Evolutionary conservation across 2,113 vertebrate species (phyloP).

Genomic region (Leiothrix lutea): DNA sequence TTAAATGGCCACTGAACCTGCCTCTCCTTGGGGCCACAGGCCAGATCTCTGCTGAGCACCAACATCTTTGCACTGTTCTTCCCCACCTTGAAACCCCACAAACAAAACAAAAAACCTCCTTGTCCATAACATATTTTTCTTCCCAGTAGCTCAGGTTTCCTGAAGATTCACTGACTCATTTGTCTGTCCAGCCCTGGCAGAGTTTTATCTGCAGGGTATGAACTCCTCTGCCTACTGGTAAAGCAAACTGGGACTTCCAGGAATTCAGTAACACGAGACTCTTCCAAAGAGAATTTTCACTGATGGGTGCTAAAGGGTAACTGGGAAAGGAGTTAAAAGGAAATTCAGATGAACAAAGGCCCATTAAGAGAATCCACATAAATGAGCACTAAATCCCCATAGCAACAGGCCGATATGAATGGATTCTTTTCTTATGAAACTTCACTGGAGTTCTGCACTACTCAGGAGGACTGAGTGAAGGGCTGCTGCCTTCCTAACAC

Average conservation of each 20-base stretch:
- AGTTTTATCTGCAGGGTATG: not conserved
- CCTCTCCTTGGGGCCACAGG: not conserved
- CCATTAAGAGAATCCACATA: slow-evolving; percentile 46
- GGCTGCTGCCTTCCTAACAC: not conserved
- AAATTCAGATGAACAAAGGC: slow-evolving; percentile 50
- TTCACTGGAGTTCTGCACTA: not conserved
- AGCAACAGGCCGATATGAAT: slow-evolving; percentile 17
- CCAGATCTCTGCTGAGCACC: not conserved
- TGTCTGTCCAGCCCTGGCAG: not conserved
- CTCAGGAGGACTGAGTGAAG: not conserved
- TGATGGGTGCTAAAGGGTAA: not conserved
- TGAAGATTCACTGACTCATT: not conserved
- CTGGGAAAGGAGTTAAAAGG: slow-evolving; percentile 12
- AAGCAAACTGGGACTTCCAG: slow-evolving; percentile 31
- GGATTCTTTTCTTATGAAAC: slow-evolving; percentile 37
- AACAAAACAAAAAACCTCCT: not conserved
- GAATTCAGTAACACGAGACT: not conserved
- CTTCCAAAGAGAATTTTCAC: slow-evolving; percentile 14
- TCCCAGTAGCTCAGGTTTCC: not conserved
- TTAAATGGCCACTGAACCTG: not conserved
- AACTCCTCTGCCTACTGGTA: not conserved
- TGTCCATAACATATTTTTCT: not conserved
- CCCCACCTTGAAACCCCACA: not conserved
- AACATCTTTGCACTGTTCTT: not conserved
- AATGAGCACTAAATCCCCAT: slow-evolving; percentile 39